Evolutionary conservation across 2,113 vertebrate species (phyloP).

Genomic region (Herpetotheres cachinnans): DNA sequence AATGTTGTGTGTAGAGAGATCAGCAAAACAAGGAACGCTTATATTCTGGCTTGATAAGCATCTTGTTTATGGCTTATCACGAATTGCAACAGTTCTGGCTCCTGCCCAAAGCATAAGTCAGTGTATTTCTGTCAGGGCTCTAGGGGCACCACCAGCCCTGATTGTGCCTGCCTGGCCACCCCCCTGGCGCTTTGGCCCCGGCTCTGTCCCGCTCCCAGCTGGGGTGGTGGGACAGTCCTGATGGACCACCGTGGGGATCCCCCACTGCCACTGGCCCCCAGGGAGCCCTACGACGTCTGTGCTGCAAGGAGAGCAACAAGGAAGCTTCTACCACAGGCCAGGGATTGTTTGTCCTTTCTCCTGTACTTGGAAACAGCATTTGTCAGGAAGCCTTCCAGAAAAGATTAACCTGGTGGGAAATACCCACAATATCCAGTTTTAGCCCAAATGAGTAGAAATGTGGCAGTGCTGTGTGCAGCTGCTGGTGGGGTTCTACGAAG

Average conservation of each 20-base stretch:
- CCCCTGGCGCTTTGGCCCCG: neutral
- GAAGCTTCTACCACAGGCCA: neutral
- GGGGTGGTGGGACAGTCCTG: neutral
- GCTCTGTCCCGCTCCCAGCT: neutral
- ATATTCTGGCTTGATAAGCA: neutral
- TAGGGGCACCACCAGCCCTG: neutral
- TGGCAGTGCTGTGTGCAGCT: neutral
- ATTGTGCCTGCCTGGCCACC: neutral
- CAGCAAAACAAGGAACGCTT: neutral
- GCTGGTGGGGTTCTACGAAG: neutral
- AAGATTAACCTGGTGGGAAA: neutral
- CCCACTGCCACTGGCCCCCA: fast-evolving
- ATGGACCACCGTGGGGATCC: fast-evolving
- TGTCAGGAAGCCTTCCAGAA: neutral
- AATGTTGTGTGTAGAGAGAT: neutral
- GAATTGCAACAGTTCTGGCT: neutral
- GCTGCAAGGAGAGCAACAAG: neutral
- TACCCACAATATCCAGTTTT: neutral
- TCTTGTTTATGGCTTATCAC: neutral
- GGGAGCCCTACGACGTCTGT: neutral
- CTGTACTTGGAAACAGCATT: neutral
- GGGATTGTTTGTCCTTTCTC: neutral
- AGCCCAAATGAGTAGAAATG: neutral
- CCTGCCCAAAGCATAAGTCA: neutral
- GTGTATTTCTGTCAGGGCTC: neutral